Evolutionary conservation across 2,888 invertebrate species (phyloP), one percentile per base, ranked within the genome.

Genomic region (Spialia ferax): DNA sequence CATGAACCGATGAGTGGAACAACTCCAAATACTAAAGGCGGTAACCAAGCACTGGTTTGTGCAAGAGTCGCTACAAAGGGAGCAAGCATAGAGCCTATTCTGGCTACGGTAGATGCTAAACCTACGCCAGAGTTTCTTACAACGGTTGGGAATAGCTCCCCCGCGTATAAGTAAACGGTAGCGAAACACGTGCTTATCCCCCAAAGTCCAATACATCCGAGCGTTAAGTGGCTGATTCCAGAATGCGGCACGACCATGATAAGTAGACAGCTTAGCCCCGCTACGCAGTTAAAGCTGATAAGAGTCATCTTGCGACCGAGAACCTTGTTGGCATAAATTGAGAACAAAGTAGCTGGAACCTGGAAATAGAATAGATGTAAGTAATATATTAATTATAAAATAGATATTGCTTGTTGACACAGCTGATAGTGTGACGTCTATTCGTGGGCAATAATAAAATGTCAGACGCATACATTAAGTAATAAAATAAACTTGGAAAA

Each of bases 61-160:
- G 89, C 91, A 72, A 97, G 81, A n/a, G 96, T 95, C 1, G 97
- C 96, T 1, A 98, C 95, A 77, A 97, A 97, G 0, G 98, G 98
- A 0, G 98, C 97, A 3, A 96, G 76, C 94, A 98, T 97, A 0
- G 98, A 97, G 7, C 98, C 98, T 68, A 98, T 89, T 77, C 98
- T 95, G 0, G 98, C 98, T 69, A 96, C 95, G 92, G 97, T 97
- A 0, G 98, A 98, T 29, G 97, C 96, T 2, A 97, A 93, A 0
- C 98, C 98, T 66, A 98, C 96, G 0, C 97, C 98, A 48, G 97
- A 96, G 80, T 98, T 98, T 32, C 98, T 94, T 0, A 98, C 96
- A 1, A 98, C 96, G 0, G 98, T 98, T 0, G 98, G 98, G 83
- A 98, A 98, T 13, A 98, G 85, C 87, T 98, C 98, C 0, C 97